A percentile compares a stretch with the other conserved stretches of the same genome.
phyloP scores from a whole-genome alignment of 2,113 vertebrate genomes.

The Pardalotus punctatus region DNA sequence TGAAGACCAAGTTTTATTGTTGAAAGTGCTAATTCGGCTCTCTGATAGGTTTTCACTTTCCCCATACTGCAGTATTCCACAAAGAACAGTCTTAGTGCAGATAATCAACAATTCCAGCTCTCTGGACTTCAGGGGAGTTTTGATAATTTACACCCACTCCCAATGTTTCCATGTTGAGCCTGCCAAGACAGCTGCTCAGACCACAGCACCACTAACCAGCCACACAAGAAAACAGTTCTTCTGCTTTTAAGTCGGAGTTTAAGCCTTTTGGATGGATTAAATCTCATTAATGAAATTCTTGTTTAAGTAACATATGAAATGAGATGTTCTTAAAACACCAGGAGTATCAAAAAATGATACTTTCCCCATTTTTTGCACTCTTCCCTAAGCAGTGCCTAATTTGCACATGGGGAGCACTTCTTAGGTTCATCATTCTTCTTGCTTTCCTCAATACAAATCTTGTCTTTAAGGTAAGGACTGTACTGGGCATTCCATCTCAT shows the following conservation, averaged over 20 bases:
- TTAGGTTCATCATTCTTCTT: neutral
- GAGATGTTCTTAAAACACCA: conserved; percentile 5
- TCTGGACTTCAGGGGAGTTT: neutral
- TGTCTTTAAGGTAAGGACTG: neutral
- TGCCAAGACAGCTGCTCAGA: neutral
- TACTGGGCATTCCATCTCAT: conserved; percentile 33
- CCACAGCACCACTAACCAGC: neutral
- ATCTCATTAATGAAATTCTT: neutral
- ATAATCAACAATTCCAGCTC: neutral
- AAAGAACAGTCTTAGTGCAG: neutral
- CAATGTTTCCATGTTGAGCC: neutral
- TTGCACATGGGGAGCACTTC: neutral
- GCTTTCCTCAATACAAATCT: neutral
- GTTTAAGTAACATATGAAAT: neutral
- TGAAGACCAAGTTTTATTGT: conserved; percentile 9
- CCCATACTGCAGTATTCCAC: neutral
- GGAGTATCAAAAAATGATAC: neutral
- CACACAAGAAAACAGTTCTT: neutral
- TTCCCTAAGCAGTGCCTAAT: neutral
- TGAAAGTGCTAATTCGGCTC: neutral
- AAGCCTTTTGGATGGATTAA: neutral
- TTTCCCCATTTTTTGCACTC: neutral
- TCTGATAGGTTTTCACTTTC: neutral
- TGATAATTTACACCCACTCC: neutral
- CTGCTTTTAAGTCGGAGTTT: neutral